Percentiles rank a stretch among this genome's conserved stretches.
These are phyloP conservation scores for Drosophila malerkotliana DNA, from an alignment of 1,140 invertebrate species.

Conservation along the genomic window DNA sequence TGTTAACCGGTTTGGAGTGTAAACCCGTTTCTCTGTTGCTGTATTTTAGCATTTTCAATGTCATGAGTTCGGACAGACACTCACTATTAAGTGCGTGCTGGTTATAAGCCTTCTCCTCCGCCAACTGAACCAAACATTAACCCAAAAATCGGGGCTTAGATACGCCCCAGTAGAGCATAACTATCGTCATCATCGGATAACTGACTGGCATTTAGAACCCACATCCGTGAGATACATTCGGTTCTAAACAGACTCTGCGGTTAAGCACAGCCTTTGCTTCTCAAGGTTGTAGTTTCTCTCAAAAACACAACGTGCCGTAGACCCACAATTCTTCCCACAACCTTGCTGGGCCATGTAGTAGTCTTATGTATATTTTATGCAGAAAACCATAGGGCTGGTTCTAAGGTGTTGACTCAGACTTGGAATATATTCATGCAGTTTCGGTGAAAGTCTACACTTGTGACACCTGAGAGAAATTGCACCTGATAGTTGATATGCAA, in stretches of 20 bases:
- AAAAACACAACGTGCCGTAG: constrained; percentile 18
- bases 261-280: constrained; percentile 28
- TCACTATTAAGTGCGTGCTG: constrained; percentile 9
- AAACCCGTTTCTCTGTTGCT: constrained; percentile 65
- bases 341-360: constrained; percentile 28
- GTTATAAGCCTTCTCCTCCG: constrained; percentile 35
- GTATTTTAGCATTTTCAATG: constrained; percentile 76
- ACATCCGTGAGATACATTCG: constrained; percentile 24
- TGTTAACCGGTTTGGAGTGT: constrained; percentile 49
- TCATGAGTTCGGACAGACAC: constrained; percentile 51
- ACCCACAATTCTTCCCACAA: constrained; percentile 38
- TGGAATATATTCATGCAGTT: constrained; percentile 67
- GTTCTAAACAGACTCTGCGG: constrained; percentile 22
- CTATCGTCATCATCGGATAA: constrained; percentile 17
- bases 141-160: constrained; percentile 10
- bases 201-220: constrained; percentile 10
- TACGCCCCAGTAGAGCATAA: constrained; percentile 43
- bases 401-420: constrained; percentile 6
- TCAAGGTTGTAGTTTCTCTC: constrained; percentile 53
- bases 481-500: constrained; percentile 32
- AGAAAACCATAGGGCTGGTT: constrained; percentile 4
- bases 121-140: constrained; percentile 27
- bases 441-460: constrained; percentile 66
- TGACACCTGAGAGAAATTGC: constrained; percentile 55
- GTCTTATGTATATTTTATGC: constrained; percentile 20